Evolutionary conservation across 2,113 vertebrate genomes (phyloP).

Genomic region (Mirza zaza): DNA sequence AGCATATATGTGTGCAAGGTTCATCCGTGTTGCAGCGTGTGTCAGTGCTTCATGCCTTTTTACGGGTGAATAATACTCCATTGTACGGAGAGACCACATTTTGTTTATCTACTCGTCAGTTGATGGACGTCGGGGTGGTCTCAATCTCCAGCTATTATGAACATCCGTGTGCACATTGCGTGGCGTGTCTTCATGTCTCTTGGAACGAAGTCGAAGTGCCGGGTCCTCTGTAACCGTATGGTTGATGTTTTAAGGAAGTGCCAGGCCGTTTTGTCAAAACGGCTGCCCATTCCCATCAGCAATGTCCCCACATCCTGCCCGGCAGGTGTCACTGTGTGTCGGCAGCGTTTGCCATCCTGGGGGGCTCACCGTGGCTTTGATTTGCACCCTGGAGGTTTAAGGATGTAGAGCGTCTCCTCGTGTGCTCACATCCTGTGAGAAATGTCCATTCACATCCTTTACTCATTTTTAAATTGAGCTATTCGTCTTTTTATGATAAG

Average conservation of each 20-base stretch:
- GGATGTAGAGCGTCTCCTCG: rapidly evolving
- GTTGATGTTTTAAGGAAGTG: rapidly evolving
- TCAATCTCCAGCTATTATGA: rapidly evolving
- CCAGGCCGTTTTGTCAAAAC: not conserved
- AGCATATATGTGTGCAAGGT: rapidly evolving
- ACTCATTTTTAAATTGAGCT: not conserved
- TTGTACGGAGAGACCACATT: not conserved
- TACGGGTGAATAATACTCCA: rapidly evolving
- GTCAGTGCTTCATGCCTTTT: not conserved
- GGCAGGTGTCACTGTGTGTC: rapidly evolving
- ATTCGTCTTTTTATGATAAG: not conserved
- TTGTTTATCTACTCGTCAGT: not conserved
- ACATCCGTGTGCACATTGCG: rapidly evolving
- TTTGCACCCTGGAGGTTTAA: rapidly evolving
- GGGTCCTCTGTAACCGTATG: not conserved
- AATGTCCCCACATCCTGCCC: rapidly evolving
- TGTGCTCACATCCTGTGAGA: rapidly evolving
- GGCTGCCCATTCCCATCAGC: rapidly evolving
- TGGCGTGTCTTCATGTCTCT: rapidly evolving
- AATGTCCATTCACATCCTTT: rapidly evolving
- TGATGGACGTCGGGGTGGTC: rapidly evolving
- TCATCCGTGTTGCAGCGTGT: rapidly evolving
- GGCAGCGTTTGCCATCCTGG: not conserved
- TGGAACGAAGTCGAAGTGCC: rapidly evolving
- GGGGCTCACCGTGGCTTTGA: rapidly evolving